Conservation (phyloP, 2,797 vertebrate genomes). For the Syndactyla subalaris region DNA sequence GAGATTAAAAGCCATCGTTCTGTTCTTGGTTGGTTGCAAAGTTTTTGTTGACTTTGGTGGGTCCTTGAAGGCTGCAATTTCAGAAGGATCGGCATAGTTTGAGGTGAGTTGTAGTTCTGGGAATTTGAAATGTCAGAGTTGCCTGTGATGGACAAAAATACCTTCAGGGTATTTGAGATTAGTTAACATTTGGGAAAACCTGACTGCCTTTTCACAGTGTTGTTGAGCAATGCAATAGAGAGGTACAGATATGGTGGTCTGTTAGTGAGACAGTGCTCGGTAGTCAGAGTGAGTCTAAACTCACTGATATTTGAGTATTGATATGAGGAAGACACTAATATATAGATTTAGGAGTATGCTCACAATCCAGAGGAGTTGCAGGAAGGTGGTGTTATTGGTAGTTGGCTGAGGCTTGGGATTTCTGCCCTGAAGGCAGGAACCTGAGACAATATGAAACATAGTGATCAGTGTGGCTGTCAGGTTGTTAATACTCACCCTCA, state of each 20-base stretch:
- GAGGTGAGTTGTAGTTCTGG: background rate
- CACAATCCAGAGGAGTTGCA: background rate
- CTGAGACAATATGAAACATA: background rate
- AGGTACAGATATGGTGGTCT: accelerated
- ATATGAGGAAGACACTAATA: background rate
- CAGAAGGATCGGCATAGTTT: background rate
- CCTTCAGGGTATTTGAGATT: background rate
- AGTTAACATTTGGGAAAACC: background rate
- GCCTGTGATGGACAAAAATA: background rate
- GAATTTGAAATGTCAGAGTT: background rate
- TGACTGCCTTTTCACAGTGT: background rate
- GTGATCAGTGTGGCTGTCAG: background rate
- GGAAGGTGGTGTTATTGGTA: background rate
- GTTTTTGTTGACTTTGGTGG: background rate
- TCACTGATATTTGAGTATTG: background rate
- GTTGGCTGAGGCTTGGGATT: background rate
- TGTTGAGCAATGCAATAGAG: background rate
- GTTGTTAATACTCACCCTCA: background rate
- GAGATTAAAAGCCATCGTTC: background rate
- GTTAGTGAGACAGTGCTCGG: background rate
- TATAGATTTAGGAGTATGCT: background rate
- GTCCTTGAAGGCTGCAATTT: background rate
- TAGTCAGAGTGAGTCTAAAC: background rate
- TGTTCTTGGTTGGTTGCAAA: background rate
- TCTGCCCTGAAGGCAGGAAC: background rate